A percentile compares a stretch with the other conserved stretches of the same genome.
Conservation (phyloP, 2,113 vertebrate species). For the Rhadina sibilatrix region DNA sequence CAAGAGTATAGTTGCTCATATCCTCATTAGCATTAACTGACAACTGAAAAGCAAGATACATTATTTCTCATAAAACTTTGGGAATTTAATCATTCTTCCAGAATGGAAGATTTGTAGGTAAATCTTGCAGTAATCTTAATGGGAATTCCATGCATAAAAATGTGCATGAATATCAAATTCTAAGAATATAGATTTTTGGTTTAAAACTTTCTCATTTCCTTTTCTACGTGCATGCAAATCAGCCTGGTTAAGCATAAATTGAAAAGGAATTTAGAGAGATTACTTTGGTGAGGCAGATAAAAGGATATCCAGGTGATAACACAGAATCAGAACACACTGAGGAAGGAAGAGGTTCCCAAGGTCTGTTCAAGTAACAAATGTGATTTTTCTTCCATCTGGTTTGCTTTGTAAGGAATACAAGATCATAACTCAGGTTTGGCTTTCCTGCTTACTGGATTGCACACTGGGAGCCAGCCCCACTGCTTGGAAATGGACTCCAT, state of each 20-base stretch:
- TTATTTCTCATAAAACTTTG: slow-evolving; percentile 26
- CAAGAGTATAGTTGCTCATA: background rate
- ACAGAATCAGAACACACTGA: background rate
- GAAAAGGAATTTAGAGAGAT: slow-evolving; percentile 18
- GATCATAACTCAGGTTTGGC: background rate
- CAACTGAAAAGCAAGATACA: background rate
- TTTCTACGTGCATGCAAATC: background rate
- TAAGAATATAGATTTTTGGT: background rate
- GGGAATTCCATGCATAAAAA: slow-evolving; percentile 3
- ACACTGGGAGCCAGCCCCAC: background rate
- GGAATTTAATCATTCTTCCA: background rate
- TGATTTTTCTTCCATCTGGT: background rate
- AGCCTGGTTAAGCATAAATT: slow-evolving; percentile 13
- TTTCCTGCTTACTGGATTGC: background rate
- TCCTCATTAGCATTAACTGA: background rate
- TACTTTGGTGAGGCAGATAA: slow-evolving; percentile 7
- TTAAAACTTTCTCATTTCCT: slow-evolving; percentile 29
- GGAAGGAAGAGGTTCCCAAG: slow-evolving; percentile 3
- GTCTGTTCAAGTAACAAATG: background rate
- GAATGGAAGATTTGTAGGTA: slow-evolving; percentile 4
- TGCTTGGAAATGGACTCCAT: background rate
- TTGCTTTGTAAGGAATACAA: background rate
- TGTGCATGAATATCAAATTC: background rate
- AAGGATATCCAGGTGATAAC: slow-evolving; percentile 13
- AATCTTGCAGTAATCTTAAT: slow-evolving; percentile 6